These are phyloP conservation scores for Myotis davidii DNA, from an alignment of 2,113 vertebrate genomes.

Conservation along the genomic window DNA sequence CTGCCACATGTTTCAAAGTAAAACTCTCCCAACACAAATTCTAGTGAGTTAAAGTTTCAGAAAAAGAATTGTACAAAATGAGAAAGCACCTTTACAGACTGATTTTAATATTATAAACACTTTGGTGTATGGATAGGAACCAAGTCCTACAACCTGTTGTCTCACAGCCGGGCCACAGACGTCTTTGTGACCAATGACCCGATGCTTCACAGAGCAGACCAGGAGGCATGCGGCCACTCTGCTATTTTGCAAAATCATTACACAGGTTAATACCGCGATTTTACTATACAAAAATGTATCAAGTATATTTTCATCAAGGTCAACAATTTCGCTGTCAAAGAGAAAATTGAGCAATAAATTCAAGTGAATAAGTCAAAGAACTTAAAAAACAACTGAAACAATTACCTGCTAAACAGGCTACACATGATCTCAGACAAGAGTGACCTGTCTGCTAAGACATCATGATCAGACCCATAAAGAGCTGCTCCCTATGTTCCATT, in stretches of 20 bases:
- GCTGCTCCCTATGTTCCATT: no score
- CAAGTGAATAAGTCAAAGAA: background rate
- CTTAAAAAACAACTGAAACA: background rate
- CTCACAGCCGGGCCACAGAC: rapidly evolving
- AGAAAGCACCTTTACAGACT: rapidly evolving
- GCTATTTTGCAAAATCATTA: background rate
- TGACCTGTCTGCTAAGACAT: no score
- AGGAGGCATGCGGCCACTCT: rapidly evolving
- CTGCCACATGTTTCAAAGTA: background rate
- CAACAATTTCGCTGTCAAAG: background rate
- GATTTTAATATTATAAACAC: rapidly evolving
- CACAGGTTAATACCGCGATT: background rate
- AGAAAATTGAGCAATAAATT: background rate
- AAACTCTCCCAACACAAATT: background rate
- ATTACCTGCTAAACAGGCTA: background rate
- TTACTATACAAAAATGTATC: background rate
- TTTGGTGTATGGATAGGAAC: rapidly evolving
- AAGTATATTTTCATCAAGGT: background rate
- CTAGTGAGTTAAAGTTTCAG: background rate
- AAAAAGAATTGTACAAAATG: background rate
- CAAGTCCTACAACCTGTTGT: rapidly evolving
- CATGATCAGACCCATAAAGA: background rate
- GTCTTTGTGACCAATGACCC: background rate
- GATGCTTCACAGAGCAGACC: rapidly evolving
- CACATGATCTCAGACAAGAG: rapidly evolving